Evolutionary conservation across 2,888 invertebrate species (phyloP).

Genomic region (Tuberolachnus salignus): DNA sequence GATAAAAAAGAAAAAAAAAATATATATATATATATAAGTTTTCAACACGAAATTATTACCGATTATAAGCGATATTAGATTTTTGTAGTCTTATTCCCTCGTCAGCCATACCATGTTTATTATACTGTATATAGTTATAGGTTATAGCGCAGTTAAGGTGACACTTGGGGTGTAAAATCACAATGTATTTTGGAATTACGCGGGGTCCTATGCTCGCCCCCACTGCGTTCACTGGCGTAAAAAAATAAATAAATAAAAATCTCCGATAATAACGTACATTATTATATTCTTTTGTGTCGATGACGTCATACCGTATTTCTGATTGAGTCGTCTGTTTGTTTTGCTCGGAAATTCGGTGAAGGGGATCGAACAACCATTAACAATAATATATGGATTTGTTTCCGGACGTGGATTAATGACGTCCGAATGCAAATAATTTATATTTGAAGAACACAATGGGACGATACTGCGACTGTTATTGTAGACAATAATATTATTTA

Average conservation of each 20-base stretch:
- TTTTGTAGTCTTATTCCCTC: background rate
- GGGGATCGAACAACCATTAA: slow-evolving; percentile 44
- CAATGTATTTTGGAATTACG: slow-evolving; percentile 23
- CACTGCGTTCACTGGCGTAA: background rate
- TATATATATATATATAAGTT: slow-evolving; percentile 15
- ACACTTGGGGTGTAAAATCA: slow-evolving; percentile 42
- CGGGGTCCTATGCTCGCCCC: slow-evolving; percentile 3
- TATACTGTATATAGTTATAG: background rate
- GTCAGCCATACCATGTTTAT: slow-evolving; percentile 11
- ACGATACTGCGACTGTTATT: slow-evolving; percentile 12
- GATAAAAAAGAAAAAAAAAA: background rate
- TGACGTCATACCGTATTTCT: slow-evolving; percentile 50
- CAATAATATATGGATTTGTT: slow-evolving; percentile 26
- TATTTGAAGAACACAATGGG: slow-evolving; percentile 5
- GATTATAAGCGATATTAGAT: slow-evolving; percentile 1
- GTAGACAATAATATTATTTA: slow-evolving; percentile 8
- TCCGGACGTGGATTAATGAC: slow-evolving; percentile 47
- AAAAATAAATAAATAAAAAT: slow-evolving; percentile 31
- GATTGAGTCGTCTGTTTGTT: slow-evolving; percentile 55
- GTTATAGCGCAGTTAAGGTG: slow-evolving; percentile 13
- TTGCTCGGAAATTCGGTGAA: slow-evolving; percentile 23
- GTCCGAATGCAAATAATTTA: slow-evolving; percentile 42
- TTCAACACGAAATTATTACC: background rate
- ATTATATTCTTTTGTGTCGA: slow-evolving; percentile 39
- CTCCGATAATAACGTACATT: slow-evolving; percentile 30